Evolutionary conservation across 2,797 vertebrate species (phyloP).

Genomic region (Rousettus madagascariensis): DNA sequence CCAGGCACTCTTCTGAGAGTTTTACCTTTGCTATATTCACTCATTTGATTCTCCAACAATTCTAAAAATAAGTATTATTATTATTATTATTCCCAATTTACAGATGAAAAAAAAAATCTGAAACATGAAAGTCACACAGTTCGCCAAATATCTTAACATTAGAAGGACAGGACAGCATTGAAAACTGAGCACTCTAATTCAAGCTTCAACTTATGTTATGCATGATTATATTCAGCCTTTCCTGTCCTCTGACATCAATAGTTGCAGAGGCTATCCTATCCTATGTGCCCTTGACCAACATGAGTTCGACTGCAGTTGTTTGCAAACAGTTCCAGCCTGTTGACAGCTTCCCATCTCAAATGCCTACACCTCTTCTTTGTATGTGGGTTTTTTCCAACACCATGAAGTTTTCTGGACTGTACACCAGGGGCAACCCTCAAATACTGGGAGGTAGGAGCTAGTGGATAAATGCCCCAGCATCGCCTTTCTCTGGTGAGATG

Average conservation of each 20-base stretch:
- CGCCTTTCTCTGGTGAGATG: not conserved
- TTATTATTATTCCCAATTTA: not conserved
- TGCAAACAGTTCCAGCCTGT: not conserved
- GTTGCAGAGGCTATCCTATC: not conserved
- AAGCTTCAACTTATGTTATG: not conserved
- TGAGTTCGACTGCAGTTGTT: not conserved
- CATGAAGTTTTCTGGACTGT: not conserved
- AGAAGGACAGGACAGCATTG: not conserved
- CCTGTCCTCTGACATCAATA: not conserved
- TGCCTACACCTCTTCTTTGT: not conserved
- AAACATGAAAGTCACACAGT: not conserved
- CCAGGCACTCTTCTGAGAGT: not conserved
- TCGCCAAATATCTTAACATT: not conserved
- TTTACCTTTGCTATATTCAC: not conserved
- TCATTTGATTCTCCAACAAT: conserved; percentile 18
- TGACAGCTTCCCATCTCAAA: not conserved
- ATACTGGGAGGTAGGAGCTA: not conserved
- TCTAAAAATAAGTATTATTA: not conserved
- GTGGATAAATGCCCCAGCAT: not conserved
- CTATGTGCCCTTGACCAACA: not conserved
- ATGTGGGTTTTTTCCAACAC: not conserved
- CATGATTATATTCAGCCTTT: not conserved
- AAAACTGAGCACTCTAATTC: not conserved
- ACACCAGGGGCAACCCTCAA: not conserved
- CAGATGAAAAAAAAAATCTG: not conserved